A percentile compares a stretch with the other conserved stretches of the same genome.
Evolutionary conservation across 2,888 invertebrate genomes (phyloP).

Genomic region (Drosophila mimica): DNA sequence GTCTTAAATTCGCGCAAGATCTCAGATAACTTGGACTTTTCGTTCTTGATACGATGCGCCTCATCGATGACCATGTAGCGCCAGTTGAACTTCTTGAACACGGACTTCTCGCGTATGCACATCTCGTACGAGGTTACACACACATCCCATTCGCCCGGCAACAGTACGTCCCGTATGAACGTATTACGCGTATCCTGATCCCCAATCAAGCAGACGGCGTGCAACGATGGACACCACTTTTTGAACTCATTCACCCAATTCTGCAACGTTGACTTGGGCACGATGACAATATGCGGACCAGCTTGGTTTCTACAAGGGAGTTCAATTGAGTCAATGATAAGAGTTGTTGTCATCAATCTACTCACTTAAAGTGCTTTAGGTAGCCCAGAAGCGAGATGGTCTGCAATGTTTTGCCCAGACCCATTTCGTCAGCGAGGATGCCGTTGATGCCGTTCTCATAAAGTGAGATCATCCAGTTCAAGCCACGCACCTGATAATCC

Average conservation of each 20-base stretch:
- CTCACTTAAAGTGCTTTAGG: conserved; percentile 94
- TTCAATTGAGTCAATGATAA: background rate
- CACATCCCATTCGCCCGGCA: conserved; percentile 99
- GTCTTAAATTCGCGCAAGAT: conserved; percentile 98
- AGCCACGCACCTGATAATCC: conserved; percentile 98
- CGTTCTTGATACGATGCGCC: conserved; percentile 99
- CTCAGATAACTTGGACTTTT: conserved; percentile 99
- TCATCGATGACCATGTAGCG: conserved; percentile 99
- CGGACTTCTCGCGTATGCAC: conserved; percentile 98
- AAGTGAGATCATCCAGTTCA: conserved; percentile 99
- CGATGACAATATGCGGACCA: conserved; percentile 99
- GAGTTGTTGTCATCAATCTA: conserved; percentile 7
- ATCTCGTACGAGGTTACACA: conserved; percentile 99
- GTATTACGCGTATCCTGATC: conserved; percentile 95
- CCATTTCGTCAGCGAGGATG: conserved; percentile 99
- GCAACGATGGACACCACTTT: conserved; percentile 97
- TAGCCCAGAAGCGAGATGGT: conserved; percentile 98
- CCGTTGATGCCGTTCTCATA: conserved; percentile 99
- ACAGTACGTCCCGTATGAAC: conserved; percentile 94
- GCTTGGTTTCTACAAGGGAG: conserved; percentile 89
- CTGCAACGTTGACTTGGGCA: conserved; percentile 98
- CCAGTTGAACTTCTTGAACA: conserved; percentile 99
- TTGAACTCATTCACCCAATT: conserved; percentile 99
- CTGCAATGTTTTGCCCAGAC: conserved; percentile 99
- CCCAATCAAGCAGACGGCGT: conserved; percentile 97